A percentile compares a stretch with the other conserved stretches of the same genome.
These are phyloP conservation scores for Carassius auratus DNA, from an alignment of 2,113 vertebrate species.

Conservation along the genomic window DNA sequence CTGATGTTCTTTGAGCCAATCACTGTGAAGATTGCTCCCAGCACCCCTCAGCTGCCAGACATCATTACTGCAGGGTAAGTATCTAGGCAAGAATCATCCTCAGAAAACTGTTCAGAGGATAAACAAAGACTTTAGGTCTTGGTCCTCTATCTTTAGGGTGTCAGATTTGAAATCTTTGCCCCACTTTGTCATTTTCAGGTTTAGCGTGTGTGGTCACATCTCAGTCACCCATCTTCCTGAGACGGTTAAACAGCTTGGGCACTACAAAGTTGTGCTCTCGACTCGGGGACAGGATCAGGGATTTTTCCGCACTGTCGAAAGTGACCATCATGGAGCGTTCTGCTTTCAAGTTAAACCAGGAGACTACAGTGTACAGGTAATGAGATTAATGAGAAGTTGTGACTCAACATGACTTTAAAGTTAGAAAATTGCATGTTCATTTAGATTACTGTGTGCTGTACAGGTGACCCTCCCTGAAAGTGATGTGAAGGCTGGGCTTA, in stretches of 20 bases:
- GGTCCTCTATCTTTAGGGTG: neutral
- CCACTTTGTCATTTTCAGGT: constrained; percentile 72
- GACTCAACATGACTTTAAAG: neutral
- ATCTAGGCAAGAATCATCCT: neutral
- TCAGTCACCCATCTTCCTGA: constrained; percentile 86
- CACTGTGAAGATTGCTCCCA: constrained; percentile 95
- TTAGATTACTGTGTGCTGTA: neutral
- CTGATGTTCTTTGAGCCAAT: constrained; percentile 91
- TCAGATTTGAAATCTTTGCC: neutral
- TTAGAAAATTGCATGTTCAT: neutral
- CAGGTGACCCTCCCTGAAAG: constrained; percentile 89
- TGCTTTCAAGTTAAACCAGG: constrained; percentile 94
- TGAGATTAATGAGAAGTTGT: neutral
- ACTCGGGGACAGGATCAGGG: constrained; percentile 81
- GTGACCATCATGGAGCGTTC: constrained; percentile 86
- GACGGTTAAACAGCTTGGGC: constrained; percentile 86
- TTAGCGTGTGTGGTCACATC: constrained; percentile 93
- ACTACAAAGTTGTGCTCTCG: constrained; percentile 87
- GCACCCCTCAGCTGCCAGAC: constrained; percentile 94
- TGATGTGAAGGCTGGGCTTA: constrained; percentile 88
- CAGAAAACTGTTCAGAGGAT: neutral
- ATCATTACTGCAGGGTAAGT: constrained; percentile 90
- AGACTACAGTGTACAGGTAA: constrained; percentile 87
- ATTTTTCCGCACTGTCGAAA: constrained; percentile 78
- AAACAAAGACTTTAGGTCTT: neutral